These are phyloP conservation scores for Calliopsis andreniformis DNA, from an alignment of 1,140 invertebrate species.

Conservation along the genomic window DNA sequence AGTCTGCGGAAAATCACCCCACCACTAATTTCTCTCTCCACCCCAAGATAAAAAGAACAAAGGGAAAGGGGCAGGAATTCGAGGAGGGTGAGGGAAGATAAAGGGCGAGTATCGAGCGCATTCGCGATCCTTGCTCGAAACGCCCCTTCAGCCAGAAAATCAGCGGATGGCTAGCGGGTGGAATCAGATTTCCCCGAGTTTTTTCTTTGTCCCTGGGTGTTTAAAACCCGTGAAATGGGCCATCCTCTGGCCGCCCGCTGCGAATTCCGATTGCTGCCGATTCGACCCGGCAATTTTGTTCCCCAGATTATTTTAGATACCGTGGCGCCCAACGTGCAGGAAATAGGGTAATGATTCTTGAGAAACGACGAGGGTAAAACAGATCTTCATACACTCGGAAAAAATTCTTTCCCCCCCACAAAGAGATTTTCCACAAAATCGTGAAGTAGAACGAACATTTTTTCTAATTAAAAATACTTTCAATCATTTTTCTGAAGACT, in stretches of 20 bases:
- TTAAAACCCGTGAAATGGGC: constrained; percentile 60
- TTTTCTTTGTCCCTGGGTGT: constrained; percentile 38
- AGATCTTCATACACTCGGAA: background rate
- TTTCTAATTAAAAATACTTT: too few species aligned
- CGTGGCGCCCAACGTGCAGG: background rate
- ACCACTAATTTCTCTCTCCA: too few species aligned
- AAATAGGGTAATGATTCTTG: background rate
- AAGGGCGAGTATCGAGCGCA: constrained; percentile 6
- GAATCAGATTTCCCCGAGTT: constrained; percentile 34
- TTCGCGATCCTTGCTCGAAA: constrained; percentile 27
- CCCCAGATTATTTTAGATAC: constrained; percentile 8
- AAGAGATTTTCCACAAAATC: too few species aligned
- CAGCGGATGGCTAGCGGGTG: constrained; percentile 14
- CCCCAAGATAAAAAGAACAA: too few species aligned
- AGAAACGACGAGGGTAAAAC: too few species aligned
- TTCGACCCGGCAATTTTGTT: background rate
- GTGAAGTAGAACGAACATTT: too few species aligned
- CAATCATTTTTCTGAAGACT: too few species aligned
- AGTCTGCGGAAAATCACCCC: too few species aligned
- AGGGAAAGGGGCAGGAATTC: background rate
- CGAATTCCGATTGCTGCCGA: background rate
- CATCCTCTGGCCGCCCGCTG: background rate
- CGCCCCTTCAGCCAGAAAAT: constrained; percentile 40
- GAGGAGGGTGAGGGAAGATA: background rate
- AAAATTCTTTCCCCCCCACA: background rate